phyloP scores from a whole-genome alignment of 1,140 invertebrate species.

The Bombus ignitus region DNA sequence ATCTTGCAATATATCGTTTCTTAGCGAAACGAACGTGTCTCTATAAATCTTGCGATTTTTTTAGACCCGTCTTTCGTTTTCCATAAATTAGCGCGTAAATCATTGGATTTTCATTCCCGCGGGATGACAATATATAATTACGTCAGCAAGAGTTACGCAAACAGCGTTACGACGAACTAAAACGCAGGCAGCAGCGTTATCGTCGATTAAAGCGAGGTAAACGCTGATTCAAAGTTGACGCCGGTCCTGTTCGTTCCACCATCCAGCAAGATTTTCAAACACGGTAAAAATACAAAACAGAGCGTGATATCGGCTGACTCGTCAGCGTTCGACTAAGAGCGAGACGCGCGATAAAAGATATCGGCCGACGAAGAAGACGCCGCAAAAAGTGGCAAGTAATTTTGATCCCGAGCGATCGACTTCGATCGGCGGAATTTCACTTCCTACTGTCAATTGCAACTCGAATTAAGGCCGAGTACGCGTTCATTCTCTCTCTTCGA shows the following conservation, averaged over 20 bases:
- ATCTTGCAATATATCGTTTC: too few relatives aligned
- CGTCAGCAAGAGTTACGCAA: not conserved
- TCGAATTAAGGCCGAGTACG: conserved; percentile 33
- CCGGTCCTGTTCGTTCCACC: not conserved
- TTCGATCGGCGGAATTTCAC: conserved; percentile 7
- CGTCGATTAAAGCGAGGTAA: not conserved
- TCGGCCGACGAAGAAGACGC: not conserved
- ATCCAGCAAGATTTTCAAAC: too few relatives aligned
- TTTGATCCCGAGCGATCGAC: not conserved
- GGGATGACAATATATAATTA: conserved; percentile 7
- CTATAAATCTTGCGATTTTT: too few relatives aligned
- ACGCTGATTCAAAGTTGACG: not conserved
- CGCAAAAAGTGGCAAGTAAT: not conserved
- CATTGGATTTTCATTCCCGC: not conserved
- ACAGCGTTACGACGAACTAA: not conserved
- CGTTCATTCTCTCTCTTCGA: conserved; percentile 46
- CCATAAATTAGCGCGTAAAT: not conserved
- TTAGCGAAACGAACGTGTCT: too few relatives aligned
- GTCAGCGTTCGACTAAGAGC: not conserved
- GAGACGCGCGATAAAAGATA: not conserved
- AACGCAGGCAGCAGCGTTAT: not conserved
- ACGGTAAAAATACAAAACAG: too few relatives aligned
- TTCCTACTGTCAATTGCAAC: conserved; percentile 22
- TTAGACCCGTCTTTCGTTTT: not conserved
- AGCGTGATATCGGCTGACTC: too few relatives aligned